Evolutionary conservation across 2,888 invertebrate genomes (phyloP).

Genomic region (Apeira syringaria): DNA sequence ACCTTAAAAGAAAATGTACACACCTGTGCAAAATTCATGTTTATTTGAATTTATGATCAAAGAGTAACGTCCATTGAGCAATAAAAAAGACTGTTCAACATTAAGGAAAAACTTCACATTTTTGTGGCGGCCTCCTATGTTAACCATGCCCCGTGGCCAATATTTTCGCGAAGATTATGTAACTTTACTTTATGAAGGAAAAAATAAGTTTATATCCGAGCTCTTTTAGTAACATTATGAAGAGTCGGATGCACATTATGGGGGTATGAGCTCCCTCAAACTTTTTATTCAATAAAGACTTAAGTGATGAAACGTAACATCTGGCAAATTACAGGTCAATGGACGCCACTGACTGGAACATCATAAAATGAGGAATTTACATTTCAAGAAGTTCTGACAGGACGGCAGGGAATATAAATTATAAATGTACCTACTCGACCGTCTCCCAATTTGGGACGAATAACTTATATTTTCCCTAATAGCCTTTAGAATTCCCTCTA

Average conservation of each 20-base stretch:
- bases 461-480: conserved; percentile 20
- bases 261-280: conserved; percentile 45
- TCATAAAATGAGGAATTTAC: conserved; percentile 46
- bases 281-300: conserved; percentile 56
- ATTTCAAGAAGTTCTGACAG: conserved; percentile 40
- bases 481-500: conserved; percentile 19
- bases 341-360: conserved; percentile 40
- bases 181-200: conserved; percentile 25
- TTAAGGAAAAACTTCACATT: conserved; percentile 19
- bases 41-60: conserved; percentile 15
- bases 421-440: conserved; percentile 23
- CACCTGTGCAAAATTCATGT: not conserved
- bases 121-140: conserved; percentile 6
- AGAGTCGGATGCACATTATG: conserved; percentile 45
- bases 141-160: conserved; percentile 19
- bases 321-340: conserved; percentile 54
- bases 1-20: conserved; percentile 27
- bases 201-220: conserved; percentile 26
- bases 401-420: conserved; percentile 32
- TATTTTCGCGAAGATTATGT: conserved; percentile 23
- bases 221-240: conserved; percentile 32
- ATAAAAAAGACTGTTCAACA: conserved; percentile 23
- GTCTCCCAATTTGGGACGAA: conserved; percentile 16
- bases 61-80: conserved; percentile 18
- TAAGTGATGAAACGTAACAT: conserved; percentile 52